Conservation (phyloP, 2,888 invertebrate genomes). For the Idaea dimidiata region DNA sequence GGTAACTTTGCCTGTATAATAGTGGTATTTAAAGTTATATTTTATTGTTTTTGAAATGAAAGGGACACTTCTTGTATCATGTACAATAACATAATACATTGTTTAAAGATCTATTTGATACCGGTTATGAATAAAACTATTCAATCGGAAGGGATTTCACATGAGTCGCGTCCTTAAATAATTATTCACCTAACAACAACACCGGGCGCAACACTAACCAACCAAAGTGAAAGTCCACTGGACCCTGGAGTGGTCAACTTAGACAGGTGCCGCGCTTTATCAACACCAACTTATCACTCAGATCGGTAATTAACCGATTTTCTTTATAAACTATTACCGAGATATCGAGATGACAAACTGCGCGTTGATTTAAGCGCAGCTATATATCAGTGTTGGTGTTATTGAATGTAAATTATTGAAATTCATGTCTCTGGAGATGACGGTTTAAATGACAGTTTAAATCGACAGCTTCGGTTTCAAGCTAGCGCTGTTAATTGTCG, state of each 20-base stretch:
- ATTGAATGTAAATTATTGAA: neutral
- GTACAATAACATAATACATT: too few species aligned
- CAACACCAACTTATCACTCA: slow-evolving; percentile 21
- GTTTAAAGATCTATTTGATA: too few species aligned
- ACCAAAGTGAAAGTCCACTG: slow-evolving; percentile 19
- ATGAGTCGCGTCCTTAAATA: too few species aligned
- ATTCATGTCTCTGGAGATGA: neutral
- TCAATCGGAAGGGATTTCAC: too few species aligned
- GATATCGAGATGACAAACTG: slow-evolving; percentile 24
- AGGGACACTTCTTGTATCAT: too few species aligned
- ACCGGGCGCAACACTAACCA: neutral
- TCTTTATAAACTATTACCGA: slow-evolving; percentile 25
- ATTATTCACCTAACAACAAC: neutral
- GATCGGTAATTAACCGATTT: slow-evolving; percentile 31
- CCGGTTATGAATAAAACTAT: too few species aligned
- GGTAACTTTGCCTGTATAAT: too few species aligned
- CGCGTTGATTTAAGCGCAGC: slow-evolving; percentile 21
- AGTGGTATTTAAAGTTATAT: too few species aligned
- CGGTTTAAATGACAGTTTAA: too few species aligned
- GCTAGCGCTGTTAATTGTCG: too few species aligned
- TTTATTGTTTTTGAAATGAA: too few species aligned
- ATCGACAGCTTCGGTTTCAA: too few species aligned
- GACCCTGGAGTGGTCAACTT: neutral
- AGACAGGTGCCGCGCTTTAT: neutral
- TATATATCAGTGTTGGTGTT: neutral